phyloP scores from a whole-genome alignment of 2,113 vertebrate genomes.

The Aphyosemion australe region DNA sequence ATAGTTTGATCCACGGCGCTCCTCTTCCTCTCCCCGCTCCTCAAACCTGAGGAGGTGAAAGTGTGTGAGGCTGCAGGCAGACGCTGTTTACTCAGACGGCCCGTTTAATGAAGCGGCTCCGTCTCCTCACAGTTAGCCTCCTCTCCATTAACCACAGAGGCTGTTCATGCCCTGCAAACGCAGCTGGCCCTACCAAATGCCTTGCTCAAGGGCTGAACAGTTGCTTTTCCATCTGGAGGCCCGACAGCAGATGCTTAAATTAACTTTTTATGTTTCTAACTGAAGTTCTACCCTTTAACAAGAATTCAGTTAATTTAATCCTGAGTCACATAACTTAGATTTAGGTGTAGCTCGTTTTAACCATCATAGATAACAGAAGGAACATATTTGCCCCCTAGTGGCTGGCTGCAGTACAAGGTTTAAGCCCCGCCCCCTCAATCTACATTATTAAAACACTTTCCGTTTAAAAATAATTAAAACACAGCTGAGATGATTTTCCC shows the following conservation, averaged over 20 bases:
- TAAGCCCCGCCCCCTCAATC: too few relatives aligned
- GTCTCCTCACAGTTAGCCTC: constrained; percentile 42
- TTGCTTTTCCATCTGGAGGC: constrained; percentile 3
- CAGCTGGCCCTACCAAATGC: constrained; percentile 49
- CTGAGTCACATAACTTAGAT: too few relatives aligned
- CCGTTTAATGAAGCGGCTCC: constrained; percentile 61
- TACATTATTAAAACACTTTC: too few relatives aligned
- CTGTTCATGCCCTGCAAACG: constrained; percentile 27
- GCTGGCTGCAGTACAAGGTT: too few relatives aligned
- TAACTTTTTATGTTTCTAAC: constrained; percentile 14
- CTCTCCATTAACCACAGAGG: constrained; percentile 42
- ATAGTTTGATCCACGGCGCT: constrained; percentile 45
- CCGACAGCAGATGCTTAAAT: constrained; percentile 30
- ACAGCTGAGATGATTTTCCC: too few relatives aligned
- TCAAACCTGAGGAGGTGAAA: constrained; percentile 27
- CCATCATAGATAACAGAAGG: too few relatives aligned
- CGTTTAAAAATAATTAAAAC: too few relatives aligned
- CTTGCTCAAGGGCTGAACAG: constrained; percentile 57
- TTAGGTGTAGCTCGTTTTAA: too few relatives aligned
- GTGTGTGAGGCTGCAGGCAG: constrained; percentile 33
- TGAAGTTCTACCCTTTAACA: background rate
- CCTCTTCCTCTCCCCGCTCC: constrained; percentile 9
- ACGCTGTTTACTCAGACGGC: constrained; percentile 51
- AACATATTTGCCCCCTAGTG: too few relatives aligned
- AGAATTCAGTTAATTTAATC: too few relatives aligned